These are phyloP conservation scores for Ceriagrion tenellum DNA, from an alignment of 2,888 invertebrate genomes.

Conservation along the genomic window DNA sequence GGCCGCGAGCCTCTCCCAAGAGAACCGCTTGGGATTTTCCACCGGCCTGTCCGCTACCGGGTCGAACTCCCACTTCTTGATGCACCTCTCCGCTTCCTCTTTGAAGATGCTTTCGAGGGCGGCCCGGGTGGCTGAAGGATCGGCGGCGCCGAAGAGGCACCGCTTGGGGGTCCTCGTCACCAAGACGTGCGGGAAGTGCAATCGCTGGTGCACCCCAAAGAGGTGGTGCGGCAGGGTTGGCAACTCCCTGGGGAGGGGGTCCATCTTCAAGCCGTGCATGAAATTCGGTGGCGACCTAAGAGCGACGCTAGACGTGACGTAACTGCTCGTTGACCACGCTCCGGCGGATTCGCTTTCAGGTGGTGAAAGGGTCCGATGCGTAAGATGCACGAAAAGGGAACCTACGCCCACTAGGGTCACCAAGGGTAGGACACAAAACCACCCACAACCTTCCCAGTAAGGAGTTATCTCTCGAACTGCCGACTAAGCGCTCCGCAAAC, in stretches of 20 bases:
- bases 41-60: background rate
- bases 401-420: background rate
- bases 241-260: background rate
- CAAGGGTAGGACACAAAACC: background rate
- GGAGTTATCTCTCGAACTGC: background rate
- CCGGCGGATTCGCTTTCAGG: background rate
- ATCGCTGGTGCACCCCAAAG: background rate
- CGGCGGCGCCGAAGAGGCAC: background rate
- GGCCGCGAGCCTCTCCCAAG: background rate
- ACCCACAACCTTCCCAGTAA: background rate
- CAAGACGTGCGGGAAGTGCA: background rate
- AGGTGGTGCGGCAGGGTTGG: background rate
- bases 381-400: background rate
- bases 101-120: background rate
- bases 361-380: background rate
- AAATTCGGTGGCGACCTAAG: no score
- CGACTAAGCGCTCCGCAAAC: background rate
- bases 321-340: no score
- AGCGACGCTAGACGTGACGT: no score
- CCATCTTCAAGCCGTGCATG: background rate
- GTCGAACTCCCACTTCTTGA: conserved; percentile 19
- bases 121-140: background rate
- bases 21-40: background rate
- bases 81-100: background rate
- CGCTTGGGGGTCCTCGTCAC: background rate